Conservation (phyloP, 2,113 vertebrate species). For the Hyla sarda region DNA sequence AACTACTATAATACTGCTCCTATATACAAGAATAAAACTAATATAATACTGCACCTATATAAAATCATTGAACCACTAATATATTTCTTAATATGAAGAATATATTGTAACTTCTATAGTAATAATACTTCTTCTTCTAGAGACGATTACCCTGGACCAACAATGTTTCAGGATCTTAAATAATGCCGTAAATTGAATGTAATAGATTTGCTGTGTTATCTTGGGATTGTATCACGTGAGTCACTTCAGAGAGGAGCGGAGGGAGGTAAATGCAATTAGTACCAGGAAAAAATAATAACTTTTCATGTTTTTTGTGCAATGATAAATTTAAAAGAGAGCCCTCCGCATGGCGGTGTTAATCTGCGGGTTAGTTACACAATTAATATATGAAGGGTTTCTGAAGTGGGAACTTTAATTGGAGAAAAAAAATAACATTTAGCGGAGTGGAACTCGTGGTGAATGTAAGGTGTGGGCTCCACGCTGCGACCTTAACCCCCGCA, state of each 20-base stretch:
- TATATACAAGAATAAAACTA: not conserved
- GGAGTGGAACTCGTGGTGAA: not conserved
- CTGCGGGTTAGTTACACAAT: constrained; percentile 58
- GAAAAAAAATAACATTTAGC: constrained; percentile 33
- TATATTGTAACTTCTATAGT: not conserved
- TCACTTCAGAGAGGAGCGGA: not conserved
- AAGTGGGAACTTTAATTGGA: constrained; percentile 55
- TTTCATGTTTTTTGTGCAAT: constrained; percentile 43
- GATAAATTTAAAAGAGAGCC: constrained; percentile 13
- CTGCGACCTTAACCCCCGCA: constrained; percentile 21
- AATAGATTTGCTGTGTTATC: not conserved
- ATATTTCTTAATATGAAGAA: not conserved
- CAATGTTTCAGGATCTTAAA: not conserved
- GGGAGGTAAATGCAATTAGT: constrained; percentile 32
- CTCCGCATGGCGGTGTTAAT: constrained; percentile 37
- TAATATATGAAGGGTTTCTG: constrained; percentile 57
- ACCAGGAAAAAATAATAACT: constrained; percentile 35
- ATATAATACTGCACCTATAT: not conserved
- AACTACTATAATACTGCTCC: not conserved
- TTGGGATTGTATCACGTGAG: not conserved
- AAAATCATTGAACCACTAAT: no score
- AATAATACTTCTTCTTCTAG: no score
- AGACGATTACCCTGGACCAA: no score
- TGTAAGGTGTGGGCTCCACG: not conserved
- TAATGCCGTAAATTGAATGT: not conserved